Evolutionary conservation across 2,797 vertebrate genomes (phyloP).

Genomic region (Avahi laniger): DNA sequence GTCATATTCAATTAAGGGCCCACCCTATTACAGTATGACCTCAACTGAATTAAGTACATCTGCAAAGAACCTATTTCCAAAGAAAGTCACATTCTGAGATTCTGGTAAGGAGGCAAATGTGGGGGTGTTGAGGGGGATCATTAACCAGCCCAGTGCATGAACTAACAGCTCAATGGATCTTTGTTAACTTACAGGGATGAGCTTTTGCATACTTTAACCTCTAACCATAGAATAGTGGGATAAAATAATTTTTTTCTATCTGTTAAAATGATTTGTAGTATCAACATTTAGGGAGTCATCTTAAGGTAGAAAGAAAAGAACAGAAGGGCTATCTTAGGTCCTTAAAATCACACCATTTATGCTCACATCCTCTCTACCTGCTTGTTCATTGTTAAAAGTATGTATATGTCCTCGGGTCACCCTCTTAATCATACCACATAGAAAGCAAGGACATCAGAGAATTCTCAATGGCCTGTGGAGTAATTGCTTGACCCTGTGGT

Average conservation of each 20-base stretch:
- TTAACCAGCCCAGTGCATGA: fast-evolving
- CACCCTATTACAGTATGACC: neutral
- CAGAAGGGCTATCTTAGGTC: neutral
- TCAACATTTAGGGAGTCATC: neutral
- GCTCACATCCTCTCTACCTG: neutral
- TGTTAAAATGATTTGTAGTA: constrained; percentile 14
- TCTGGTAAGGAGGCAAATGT: neutral
- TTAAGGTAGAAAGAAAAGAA: neutral
- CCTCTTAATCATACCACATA: constrained; percentile 25
- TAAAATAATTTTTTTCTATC: neutral
- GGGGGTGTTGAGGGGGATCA: fast-evolving
- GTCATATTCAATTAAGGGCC: neutral
- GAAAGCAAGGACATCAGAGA: constrained; percentile 18
- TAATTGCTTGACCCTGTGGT: constrained; percentile 39
- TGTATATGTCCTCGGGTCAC: neutral
- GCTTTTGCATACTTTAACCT: neutral
- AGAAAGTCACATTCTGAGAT: neutral
- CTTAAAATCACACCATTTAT: neutral
- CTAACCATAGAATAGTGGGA: neutral
- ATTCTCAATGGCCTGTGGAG: neutral
- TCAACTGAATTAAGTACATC: neutral
- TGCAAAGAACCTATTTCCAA: neutral
- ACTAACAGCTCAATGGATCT: neutral
- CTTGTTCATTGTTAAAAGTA: neutral
- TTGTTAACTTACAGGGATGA: neutral